Base-by-base conservation (phyloP, 2,113 vertebrate species). In the Opisthocomus hoazin region DNA sequence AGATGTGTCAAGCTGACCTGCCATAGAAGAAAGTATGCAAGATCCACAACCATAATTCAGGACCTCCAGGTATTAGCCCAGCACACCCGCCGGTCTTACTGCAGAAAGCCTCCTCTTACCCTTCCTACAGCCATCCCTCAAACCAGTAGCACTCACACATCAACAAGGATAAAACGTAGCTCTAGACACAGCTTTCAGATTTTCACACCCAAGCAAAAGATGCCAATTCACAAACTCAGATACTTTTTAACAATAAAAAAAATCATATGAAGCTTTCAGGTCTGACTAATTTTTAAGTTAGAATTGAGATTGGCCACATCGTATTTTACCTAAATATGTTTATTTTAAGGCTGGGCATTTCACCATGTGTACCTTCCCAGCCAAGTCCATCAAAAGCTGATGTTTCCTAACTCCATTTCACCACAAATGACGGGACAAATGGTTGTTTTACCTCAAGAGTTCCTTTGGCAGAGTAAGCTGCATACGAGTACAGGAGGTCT, bases 391-490 rank as follows among this genome's bases (percentile, higher is more conserved):
- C 68, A 87, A 83, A 96, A 97, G 63, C 39, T 53, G 56, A 15
- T 87, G 63, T 93, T 94, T 95, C 93, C 93, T 84, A 93, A 95
- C 96, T 94, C 56, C 82, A 74, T 95, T 97, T 96, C 94, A 93
- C 46, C 81, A 51, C 91, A 98, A 98, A 95, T 94, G 93, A 98
- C 97, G 98, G 97, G 94, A 98, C 93, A 97, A 98, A 98, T 69
- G 84, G 75, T 48, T 78, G 64, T 17, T 88, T 96, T 99, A 99
- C 99, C 99, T 99, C 97, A 17, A 99, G 97, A 94, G 96, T 98
- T 97, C 99, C 99, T 83, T 97, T 98, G 92, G 99, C 98, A 95
- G 99, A 99, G 94, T 99, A 99, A 91, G 99, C 99, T 32, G 99
- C 99, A 0, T 99, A 99, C 0, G 98, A 98, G 95, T 97, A 98